These are phyloP conservation scores for Trilocha varians DNA, from an alignment of 2,888 invertebrate genomes.

Conservation along the genomic window DNA sequence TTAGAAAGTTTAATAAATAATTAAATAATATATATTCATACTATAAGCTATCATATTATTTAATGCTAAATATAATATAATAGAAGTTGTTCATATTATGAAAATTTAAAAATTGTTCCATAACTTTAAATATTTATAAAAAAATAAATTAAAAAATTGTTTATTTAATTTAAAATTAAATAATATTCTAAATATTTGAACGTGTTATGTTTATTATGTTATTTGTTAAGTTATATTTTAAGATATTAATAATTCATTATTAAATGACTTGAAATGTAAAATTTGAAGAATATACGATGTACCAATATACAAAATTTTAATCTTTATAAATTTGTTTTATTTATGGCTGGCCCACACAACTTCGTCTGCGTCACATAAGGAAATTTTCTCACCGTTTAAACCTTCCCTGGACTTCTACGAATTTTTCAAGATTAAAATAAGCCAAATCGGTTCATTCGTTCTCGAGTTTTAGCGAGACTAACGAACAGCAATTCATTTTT, in stretches of 20 bases:
- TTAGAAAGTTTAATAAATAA: neutral
- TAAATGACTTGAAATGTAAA: constrained; percentile 46
- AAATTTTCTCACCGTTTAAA: no score
- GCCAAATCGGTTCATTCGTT: no score
- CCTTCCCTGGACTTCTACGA: no score
- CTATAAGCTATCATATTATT: neutral
- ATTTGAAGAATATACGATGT: constrained; percentile 67
- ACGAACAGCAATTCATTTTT: no score
- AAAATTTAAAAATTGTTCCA: neutral
- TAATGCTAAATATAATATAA: constrained; percentile 24
- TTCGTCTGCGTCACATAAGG: no score
- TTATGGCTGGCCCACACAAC: no score
- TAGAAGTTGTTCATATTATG: constrained; percentile 55
- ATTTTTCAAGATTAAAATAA: no score
- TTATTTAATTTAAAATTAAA: neutral
- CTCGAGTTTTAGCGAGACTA: no score
- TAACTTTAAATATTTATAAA: constrained; percentile 13
- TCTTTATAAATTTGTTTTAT: constrained; percentile 44
- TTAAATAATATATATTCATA: constrained; percentile 9
- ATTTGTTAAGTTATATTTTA: constrained; percentile 42
- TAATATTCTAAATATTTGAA: neutral
- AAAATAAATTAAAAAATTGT: constrained; percentile 16
- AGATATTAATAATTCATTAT: neutral
- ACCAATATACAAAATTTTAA: constrained; percentile 74
- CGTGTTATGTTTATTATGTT: constrained; percentile 56